Base-by-base conservation (phyloP, 2,888 invertebrate genomes). In the Eilema sororculum region DNA sequence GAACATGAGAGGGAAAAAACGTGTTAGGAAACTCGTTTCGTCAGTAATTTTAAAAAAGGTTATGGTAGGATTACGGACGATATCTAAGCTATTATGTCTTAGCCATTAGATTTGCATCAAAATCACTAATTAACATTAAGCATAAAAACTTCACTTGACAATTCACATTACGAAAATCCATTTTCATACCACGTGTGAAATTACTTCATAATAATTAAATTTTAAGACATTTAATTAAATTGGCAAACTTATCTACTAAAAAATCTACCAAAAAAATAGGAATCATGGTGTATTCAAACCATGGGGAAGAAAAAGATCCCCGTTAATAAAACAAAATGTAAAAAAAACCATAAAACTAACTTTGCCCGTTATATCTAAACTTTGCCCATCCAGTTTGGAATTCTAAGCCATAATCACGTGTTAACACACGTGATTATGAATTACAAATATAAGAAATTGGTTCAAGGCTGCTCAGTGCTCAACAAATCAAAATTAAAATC, bases 401-500 rank as follows among this genome's bases (percentile, higher is more conserved):
- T n/a, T 52, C n/a, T 13, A 24, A 58, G 25, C 12, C 4, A 28
- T 25, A 20, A 9, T 25, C 41, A 46, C 46, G 46, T 16, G 41
- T n/a, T 64, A 52, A n/a, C 25, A 24, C 41, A 46, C 46, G 46
- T 16, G 41, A 20, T 64, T 64, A n/a, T 41, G 28, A 52, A 28
- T 28, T 52, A 64, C 46, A 25, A 63, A 63, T 60, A 60, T 25
- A 28, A 63, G 46, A 46, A 63, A 56, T 56, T 30, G 33, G 13
- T 57, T 22, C 30, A 33, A 52, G 30, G 30, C n/a, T 52, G 22
- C 64, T 13, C 6, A n/a, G n/a, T 46, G 28, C 13, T 57, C 13
- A 61, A 46, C 59, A 46, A 69, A 65, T 64, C 59, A 69, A 69
- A 59, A 65, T 56, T 37, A 65, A 61, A 10, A 52, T 56, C 58